Conservation (phyloP, 2,113 vertebrate genomes). For the Naja naja region DNA sequence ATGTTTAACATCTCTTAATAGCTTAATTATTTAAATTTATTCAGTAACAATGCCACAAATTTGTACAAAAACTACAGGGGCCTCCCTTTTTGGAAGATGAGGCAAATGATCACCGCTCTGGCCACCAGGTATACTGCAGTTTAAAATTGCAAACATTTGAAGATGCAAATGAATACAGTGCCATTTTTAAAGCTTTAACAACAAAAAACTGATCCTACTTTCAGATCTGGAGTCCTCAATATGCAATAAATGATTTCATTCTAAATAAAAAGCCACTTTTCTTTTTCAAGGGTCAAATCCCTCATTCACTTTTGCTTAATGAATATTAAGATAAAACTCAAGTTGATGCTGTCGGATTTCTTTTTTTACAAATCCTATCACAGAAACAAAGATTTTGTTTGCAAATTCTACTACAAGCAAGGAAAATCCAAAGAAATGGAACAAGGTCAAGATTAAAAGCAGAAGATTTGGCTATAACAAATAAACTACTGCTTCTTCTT, state of each 20-base stretch:
- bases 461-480: background rate
- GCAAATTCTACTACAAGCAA: constrained; percentile 37
- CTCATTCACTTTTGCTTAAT: constrained; percentile 69
- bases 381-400: constrained; percentile 39
- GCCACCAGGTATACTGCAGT: constrained; percentile 5
- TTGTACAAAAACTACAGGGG: background rate
- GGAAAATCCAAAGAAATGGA: background rate
- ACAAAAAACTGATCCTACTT: constrained; percentile 62
- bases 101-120: background rate
- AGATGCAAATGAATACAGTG: constrained; percentile 64
- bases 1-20: background rate
- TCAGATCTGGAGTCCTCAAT: constrained; percentile 65
- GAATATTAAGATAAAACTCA: constrained; percentile 66
- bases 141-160: constrained; percentile 33
- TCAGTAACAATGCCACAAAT: background rate
- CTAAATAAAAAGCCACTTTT: constrained; percentile 70
- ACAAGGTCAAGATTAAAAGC: background rate
- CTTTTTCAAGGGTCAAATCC: constrained; percentile 69
- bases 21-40: background rate
- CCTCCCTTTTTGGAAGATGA: background rate
- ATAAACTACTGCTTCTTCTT: background rate
- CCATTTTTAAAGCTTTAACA: constrained; percentile 40
- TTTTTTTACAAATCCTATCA: constrained; percentile 36
- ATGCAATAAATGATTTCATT: constrained; percentile 69
- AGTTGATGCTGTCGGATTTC: constrained; percentile 47